Base-by-base conservation (phyloP, 2,888 invertebrate species). In the Scaptomyza reducta region DNA sequence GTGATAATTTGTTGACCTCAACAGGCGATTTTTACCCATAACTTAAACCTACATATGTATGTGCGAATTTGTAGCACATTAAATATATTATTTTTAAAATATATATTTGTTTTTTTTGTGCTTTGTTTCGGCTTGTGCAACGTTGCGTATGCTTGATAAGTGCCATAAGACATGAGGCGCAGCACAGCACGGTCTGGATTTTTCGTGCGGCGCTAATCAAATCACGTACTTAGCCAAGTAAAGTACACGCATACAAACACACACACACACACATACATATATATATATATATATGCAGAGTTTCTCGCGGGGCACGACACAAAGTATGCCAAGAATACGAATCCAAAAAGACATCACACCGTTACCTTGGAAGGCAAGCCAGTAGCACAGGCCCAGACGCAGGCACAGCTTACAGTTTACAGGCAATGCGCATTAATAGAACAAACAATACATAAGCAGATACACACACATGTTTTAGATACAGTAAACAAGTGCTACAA, bases 221-320 rank as follows among this genome's bases (percentile, higher is more conserved):
- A 85, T 88, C 84, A 85, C 84, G 84, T 85, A 85, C 88, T 85
- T 85, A 85, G 84, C 80, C 76, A 88, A 85, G 84, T 85, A 80
- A 85, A 88, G 80, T 80, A 80, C 80, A 55, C 42, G 54, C 51
- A 38, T 33, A 54, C 40, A 42, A 31, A 18, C 18, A 50, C 53
- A 53, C n/a, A n/a, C n/a, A n/a, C n/a, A n/a, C n/a, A n/a, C n/a
- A n/a, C n/a, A n/a, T n/a, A n/a, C n/a, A n/a, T n/a, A n/a, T n/a
- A n/a, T n/a, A n/a, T n/a, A n/a, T n/a, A n/a, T n/a, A n/a, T n/a
- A n/a, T 22, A 54, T 42, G 49, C 29, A 47, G 31, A 25, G 10
- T 16, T 16, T 13, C 40, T 53, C 14, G 41, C 38, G 33, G 31
- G 31, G 27, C 45, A 45, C 42, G 41, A 55, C 50, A 63, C 54